Base-by-base conservation (phyloP, 2,888 invertebrate species). In the Pteria penguin region DNA sequence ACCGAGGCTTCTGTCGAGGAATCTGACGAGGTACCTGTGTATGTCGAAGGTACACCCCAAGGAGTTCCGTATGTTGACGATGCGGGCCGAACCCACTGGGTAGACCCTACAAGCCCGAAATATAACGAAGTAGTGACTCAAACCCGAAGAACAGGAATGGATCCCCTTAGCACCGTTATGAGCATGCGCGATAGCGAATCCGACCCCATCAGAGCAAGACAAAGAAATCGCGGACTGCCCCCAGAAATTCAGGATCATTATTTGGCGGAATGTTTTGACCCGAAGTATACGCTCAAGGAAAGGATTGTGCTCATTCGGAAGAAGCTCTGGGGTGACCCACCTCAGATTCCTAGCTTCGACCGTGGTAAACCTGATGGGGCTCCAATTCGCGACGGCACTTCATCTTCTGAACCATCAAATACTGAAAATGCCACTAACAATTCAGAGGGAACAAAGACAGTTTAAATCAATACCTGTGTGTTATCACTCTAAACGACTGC, bases 201-300 rank as follows among this genome's bases (percentile, higher is more conserved):
- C 14, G 45, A 65, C 24, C 32, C 65, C 4, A 36, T 36, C 36
- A 68, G 57, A 32, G 29, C 4, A 14, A 57, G 57, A 26, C 31
- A 68, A 11, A 55, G 52, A 5, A 54, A 57, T 32, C 54, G 55
- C n/a, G 68, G 68, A 24, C 57, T 68, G 31, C 68, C 68, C 33
- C 52, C 31, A 18, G 72, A 65, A 1, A 36, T 73, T 31, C 69
- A 63, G 1, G 73, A 77, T 36, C 76, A 73, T 55, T 77, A 57
- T 31, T 58, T 77, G 29, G 73, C 76, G 31, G 66, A 69, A 32
- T 77, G 76, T 70, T 77, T 77, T 54, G 65, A 70, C 22, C 72
- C 72, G 52, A 73, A 77, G 58, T 73, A 73, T n/a, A 73, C 72
- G 4, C 68, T 77, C 5, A 65, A 77, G 52, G 76, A 77, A 29